phyloP scores from a whole-genome alignment of 2,888 invertebrate genomes.

The Eupithecia abbreviata region DNA sequence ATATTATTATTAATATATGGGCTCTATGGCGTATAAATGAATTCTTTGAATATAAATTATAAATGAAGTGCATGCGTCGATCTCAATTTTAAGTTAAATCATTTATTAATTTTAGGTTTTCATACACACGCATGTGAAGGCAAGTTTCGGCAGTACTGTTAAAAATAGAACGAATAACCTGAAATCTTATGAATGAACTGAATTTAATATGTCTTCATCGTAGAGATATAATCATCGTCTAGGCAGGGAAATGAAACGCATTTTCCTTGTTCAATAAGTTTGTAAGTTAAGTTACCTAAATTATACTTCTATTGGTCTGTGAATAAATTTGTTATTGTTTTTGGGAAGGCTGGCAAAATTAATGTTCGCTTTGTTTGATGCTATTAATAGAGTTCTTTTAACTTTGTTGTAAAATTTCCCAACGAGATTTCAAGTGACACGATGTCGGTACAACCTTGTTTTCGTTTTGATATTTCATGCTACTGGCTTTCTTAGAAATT shows the following conservation, averaged over 20 bases:
- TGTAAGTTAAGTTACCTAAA: background rate
- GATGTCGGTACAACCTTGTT: conserved; percentile 5
- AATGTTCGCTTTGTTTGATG: background rate
- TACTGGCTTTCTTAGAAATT: background rate
- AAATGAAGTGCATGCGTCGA: too few relatives aligned
- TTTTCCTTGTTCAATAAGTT: background rate
- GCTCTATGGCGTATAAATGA: too few relatives aligned
- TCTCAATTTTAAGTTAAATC: too few relatives aligned
- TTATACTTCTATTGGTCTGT: background rate
- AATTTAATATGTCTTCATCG: too few relatives aligned
- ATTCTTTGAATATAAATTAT: too few relatives aligned
- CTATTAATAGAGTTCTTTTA: conserved; percentile 2
- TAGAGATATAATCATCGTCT: background rate
- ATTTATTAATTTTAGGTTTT: too few relatives aligned
- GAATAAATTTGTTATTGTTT: background rate
- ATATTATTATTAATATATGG: too few relatives aligned
- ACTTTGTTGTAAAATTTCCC: conserved; percentile 16
- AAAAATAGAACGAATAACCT: too few relatives aligned
- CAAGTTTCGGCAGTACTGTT: too few relatives aligned
- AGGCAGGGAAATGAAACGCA: background rate
- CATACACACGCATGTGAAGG: too few relatives aligned
- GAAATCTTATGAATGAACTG: too few relatives aligned
- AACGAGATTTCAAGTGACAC: conserved; percentile 1
- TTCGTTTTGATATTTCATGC: conserved; percentile 17
- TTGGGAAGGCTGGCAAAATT: background rate